Evolutionary conservation across 2,797 vertebrate genomes (phyloP), one percentile per base, ranked within the genome.

Genomic region (Pipistrellus pygmaeus): DNA sequence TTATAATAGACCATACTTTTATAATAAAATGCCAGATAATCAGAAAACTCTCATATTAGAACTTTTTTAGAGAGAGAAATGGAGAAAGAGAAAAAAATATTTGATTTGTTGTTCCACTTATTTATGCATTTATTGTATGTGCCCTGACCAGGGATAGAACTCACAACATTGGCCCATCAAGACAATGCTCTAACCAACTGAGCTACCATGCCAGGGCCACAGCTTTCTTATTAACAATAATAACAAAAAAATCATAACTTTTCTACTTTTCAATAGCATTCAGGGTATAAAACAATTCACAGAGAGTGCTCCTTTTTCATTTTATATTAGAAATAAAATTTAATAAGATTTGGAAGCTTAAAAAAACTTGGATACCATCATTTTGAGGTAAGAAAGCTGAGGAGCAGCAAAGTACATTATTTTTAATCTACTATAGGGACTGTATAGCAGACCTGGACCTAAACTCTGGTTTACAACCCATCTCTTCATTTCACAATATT

Each of bases 241-340:
- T 5, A 38, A 38, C 38, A 41, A 90, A 89, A 46, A 88, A 95
- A 88, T 23, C 71, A 77, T 13, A 60, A 46, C 21, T 81, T 96
- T 86, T 77, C 30, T 66, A 48, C 21, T 62, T 25, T 18, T 86
- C 23, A 95, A 89, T 27, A 69, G 25, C 10, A 88, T 41, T 44
- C n/a, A 76, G 6, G 4, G 8, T 48, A 75, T 60, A 90, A 95
- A 95, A 92, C 13, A 83, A 92, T 88, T 38, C 48, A 44, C 32
- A 91, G 60, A 53, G 55, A 85, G 69, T 53, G 73, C 8, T 86
- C 32, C 10, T 72, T 94, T 72, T 8, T 62, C 73, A 76, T 85
- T 62, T 90, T 91, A 77, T 76, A 18, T 87, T 91, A 91, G 62
- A 95, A 93, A 93, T 25, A 71, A 93, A 83, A 4, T 84, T 81